phyloP scores from a whole-genome alignment of 2,113 vertebrate species.

The Paratilapia polleni region DNA sequence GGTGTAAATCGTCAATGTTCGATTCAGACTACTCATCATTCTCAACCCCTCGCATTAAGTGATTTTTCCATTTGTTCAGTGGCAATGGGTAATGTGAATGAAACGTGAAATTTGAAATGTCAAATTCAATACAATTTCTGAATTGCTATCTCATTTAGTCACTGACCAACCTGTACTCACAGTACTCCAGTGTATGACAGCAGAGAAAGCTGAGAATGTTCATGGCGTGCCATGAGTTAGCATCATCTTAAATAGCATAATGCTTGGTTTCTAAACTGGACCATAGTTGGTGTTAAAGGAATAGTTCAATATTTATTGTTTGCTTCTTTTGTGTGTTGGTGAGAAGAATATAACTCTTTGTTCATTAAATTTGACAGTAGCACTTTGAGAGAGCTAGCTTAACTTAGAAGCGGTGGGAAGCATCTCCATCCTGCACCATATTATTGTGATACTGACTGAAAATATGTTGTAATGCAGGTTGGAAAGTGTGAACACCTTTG shows the following conservation, averaged over 20 bases:
- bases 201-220: neutral
- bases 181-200: neutral
- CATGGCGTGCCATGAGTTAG: neutral
- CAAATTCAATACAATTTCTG: slow-evolving; percentile 37
- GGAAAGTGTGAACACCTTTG: neutral
- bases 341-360: neutral
- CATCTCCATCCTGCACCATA: neutral
- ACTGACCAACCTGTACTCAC: slow-evolving; percentile 6
- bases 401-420: neutral
- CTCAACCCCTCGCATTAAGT: slow-evolving; percentile 21
- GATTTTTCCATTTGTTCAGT: slow-evolving; percentile 41
- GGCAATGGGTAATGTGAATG: slow-evolving; percentile 14
- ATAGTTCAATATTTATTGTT: neutral
- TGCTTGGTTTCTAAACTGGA: neutral
- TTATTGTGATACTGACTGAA: neutral
- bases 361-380: neutral
- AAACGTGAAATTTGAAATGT: no score
- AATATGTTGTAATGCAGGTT: neutral
- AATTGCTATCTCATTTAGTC: slow-evolving; percentile 30
- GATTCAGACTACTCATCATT: slow-evolving; percentile 32
- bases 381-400: neutral
- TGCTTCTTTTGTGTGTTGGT: neutral
- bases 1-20: slow-evolving; percentile 47
- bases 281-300: neutral
- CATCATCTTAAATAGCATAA: neutral